phyloP scores from a whole-genome alignment of 2,113 vertebrate genomes.

The Callipepla californica region DNA sequence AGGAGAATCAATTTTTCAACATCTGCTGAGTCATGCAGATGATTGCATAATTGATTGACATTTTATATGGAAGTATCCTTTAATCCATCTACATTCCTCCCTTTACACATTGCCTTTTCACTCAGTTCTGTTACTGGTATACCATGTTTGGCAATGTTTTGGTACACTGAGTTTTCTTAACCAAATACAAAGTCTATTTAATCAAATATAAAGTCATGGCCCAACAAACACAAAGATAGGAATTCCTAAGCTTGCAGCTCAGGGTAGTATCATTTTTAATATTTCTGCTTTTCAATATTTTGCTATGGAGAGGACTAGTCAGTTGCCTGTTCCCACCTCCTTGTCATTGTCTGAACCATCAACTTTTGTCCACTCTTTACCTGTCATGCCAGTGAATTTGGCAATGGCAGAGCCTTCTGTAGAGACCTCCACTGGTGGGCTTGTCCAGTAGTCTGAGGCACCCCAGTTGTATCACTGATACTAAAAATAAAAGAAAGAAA shows the following conservation, averaged over 20 bases:
- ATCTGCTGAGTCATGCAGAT: background rate
- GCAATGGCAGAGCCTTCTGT: background rate
- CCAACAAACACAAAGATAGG: conserved; percentile 2
- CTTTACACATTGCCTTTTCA: conserved; percentile 17
- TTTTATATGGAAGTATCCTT: background rate
- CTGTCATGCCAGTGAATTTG: background rate
- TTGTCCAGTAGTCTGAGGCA: background rate
- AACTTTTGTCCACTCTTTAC: background rate
- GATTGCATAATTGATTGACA: conserved; percentile 17
- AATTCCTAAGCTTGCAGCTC: background rate
- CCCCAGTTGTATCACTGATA: background rate
- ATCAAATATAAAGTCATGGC: background rate
- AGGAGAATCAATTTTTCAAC: conserved; percentile 8
- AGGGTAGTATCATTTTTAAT: background rate
- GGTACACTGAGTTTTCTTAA: conserved; percentile 9
- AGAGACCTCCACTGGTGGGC: background rate
- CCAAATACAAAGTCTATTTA: conserved; percentile 29
- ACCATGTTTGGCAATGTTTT: conserved; percentile 50
- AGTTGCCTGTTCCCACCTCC: background rate
- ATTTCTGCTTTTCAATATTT: background rate
- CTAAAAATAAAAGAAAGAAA: background rate
- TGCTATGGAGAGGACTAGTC: background rate
- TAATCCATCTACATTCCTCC: background rate
- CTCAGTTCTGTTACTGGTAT: background rate
- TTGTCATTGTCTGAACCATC: background rate